These are phyloP conservation scores for Brotogeris chrysoptera DNA, from an alignment of 2,797 vertebrate species.

Conservation along the genomic window DNA sequence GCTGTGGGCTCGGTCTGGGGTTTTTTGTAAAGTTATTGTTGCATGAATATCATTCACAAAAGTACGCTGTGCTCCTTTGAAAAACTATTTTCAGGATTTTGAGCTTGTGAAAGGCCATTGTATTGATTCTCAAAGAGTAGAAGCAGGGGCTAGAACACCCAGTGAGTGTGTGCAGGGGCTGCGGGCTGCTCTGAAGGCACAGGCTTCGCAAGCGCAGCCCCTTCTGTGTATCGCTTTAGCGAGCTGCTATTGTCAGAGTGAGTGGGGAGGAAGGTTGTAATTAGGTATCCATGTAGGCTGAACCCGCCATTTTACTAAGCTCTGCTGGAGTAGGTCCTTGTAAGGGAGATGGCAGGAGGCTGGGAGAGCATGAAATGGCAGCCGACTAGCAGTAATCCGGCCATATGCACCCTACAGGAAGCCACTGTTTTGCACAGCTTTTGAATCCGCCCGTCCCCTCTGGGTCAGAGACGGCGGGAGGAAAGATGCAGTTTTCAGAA, in stretches of 20 bases:
- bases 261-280: slow-evolving; percentile 61
- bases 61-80: not conserved
- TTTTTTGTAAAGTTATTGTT: not conserved
- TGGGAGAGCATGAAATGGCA: slow-evolving; percentile 69
- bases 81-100: not conserved
- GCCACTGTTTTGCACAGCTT: slow-evolving; percentile 25
- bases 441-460: slow-evolving; percentile 30
- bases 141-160: not conserved
- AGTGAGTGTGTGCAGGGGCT: not conserved
- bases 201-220: not conserved
- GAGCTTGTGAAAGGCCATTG: slow-evolving; percentile 18
- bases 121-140: slow-evolving; percentile 2
- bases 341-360: slow-evolving; percentile 66
- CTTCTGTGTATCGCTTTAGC: not conserved
- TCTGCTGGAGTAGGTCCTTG: slow-evolving; percentile 59
- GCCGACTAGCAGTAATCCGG: slow-evolving; percentile 61
- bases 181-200: not conserved
- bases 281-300: slow-evolving; percentile 60
- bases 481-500: not conserved
- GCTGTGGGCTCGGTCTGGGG: not conserved
- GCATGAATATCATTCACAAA: not conserved
- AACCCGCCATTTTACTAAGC: slow-evolving; percentile 67
- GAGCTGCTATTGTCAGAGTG: slow-evolving; percentile 42
- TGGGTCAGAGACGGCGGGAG: not conserved
- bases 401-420: slow-evolving; percentile 65